These are phyloP conservation scores for Nestor notabilis DNA, from an alignment of 2,113 vertebrate species.

Conservation along the genomic window DNA sequence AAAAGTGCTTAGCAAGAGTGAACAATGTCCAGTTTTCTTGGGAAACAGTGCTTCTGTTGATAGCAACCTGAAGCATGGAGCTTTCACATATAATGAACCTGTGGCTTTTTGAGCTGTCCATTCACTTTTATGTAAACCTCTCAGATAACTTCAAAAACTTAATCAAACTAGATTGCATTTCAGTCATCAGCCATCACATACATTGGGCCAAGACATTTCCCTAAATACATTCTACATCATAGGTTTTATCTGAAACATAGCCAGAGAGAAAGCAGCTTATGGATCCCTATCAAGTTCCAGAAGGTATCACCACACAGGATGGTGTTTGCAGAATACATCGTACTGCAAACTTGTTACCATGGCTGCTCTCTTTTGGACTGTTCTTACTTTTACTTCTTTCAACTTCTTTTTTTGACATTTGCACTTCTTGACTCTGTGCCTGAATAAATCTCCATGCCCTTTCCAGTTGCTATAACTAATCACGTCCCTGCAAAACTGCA, in stretches of 20 bases:
- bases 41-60: not conserved
- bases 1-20: not conserved
- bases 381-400: conserved; percentile 14
- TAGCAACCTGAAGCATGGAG: not conserved
- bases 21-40: not conserved
- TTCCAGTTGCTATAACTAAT: conserved; percentile 48
- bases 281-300: not conserved
- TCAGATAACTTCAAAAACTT: not conserved
- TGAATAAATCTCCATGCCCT: conserved; percentile 59
- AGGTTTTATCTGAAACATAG: not conserved
- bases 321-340: not conserved
- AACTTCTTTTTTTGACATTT: conserved; percentile 66
- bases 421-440: conserved; percentile 20
- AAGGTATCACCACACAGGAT: not conserved
- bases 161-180: not conserved
- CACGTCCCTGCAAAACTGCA: not conserved
- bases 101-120: not conserved
- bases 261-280: not conserved
- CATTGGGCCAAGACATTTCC: not conserved
- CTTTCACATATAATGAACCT: not conserved
- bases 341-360: not conserved
- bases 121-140: not conserved
- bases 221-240: not conserved
- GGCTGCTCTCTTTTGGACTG: not conserved
- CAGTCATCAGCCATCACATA: not conserved